Percentiles rank a stretch among this genome's conserved stretches.
phyloP scores from a whole-genome alignment of 1,140 invertebrate genomes.

The Formica selysi region DNA sequence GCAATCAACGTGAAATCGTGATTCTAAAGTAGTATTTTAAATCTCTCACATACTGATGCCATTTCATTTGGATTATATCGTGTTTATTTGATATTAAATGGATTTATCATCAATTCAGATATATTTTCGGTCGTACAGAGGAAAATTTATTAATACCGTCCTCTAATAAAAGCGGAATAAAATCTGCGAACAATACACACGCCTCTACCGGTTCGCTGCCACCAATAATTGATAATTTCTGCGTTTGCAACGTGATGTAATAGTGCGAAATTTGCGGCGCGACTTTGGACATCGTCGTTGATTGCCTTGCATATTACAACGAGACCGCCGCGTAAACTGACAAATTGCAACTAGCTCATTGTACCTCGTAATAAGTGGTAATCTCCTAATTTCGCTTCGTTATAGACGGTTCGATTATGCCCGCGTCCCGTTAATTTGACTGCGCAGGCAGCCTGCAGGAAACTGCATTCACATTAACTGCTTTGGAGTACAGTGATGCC shows the following conservation, averaged over 20 bases:
- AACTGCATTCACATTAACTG: constrained; percentile 67
- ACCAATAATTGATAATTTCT: constrained; percentile 50
- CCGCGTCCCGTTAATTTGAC: constrained; percentile 67
- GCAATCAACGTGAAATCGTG: constrained; percentile 10
- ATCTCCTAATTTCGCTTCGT: constrained; percentile 66
- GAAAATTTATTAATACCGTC: constrained; percentile 48
- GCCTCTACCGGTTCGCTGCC: neutral
- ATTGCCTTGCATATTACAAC: constrained; percentile 54
- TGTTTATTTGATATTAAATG: constrained; percentile 29
- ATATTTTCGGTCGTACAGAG: constrained; percentile 14
- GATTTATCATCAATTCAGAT: constrained; percentile 48
- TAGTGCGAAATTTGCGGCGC: constrained; percentile 34
- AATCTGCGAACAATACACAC: constrained; percentile 11
- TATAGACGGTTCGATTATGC: constrained; percentile 37
- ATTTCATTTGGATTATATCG: constrained; percentile 52
- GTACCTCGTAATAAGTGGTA: constrained; percentile 66
- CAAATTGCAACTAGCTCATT: constrained; percentile 53
- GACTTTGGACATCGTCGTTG: constrained; percentile 46
- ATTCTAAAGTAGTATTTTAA: constrained; percentile 30
- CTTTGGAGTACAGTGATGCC: constrained; percentile 54
- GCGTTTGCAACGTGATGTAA: constrained; percentile 2
- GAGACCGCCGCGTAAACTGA: constrained; percentile 25
- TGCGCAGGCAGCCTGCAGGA: constrained; percentile 43
- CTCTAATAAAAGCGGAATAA: constrained; percentile 37
- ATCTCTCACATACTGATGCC: neutral